These are phyloP conservation scores for Galeopterus variegatus DNA, from an alignment of 2,113 vertebrate species.

Conservation along the genomic window DNA sequence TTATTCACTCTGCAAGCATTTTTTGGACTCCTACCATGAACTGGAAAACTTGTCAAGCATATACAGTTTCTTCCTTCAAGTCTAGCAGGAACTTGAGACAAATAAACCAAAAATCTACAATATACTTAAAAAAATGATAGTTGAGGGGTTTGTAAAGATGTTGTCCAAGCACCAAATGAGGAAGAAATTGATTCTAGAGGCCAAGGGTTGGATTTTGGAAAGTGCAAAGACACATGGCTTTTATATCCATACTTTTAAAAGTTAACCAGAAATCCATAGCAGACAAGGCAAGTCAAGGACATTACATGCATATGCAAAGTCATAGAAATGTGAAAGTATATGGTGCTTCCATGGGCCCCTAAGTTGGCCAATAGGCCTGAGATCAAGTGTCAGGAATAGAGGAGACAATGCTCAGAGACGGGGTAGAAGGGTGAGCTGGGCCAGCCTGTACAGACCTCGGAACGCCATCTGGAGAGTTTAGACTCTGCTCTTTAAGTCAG, in stretches of 20 bases:
- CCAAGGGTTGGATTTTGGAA: not conserved
- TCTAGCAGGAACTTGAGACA: not conserved
- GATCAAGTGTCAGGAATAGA: not conserved
- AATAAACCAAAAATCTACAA: slow-evolving; percentile 4
- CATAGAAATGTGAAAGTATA: not conserved
- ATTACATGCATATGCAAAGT: no score
- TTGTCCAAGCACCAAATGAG: not conserved
- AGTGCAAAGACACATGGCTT: slow-evolving; percentile 4
- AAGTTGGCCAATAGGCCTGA: not conserved
- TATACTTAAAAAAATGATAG: not conserved
- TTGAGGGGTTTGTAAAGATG: not conserved
- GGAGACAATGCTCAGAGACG: not conserved
- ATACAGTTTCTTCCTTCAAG: not conserved
- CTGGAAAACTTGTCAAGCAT: not conserved
- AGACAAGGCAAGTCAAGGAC: not conserved
- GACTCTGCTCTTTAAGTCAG: not conserved
- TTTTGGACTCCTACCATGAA: not conserved
- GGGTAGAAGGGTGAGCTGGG: not conserved
- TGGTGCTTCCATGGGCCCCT: not conserved
- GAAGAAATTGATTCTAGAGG: not conserved
- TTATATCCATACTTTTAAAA: not conserved
- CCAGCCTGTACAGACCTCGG: not conserved
- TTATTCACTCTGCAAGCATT: not conserved
- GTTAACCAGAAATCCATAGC: not conserved
- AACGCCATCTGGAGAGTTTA: not conserved